Conservation (phyloP, 2,888 invertebrate species). For the Megastigmus dorsalis region DNA sequence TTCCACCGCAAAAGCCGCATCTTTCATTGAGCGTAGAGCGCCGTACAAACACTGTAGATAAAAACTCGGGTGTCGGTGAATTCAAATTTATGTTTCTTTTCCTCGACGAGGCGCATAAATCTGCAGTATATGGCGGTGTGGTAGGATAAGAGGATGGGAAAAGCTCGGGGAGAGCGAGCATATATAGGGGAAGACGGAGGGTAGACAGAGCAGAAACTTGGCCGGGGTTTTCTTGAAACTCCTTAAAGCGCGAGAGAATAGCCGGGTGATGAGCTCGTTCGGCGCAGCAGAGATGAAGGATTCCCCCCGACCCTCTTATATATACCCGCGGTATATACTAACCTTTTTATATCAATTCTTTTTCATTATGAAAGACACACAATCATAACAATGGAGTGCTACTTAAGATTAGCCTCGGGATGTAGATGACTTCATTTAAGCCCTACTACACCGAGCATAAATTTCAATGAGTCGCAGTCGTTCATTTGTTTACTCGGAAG, state of each 20-base stretch:
- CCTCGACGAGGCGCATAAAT: constrained; percentile 9
- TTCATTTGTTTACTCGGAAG: too few species aligned
- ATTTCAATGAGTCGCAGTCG: too few species aligned
- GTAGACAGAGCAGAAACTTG: not conserved
- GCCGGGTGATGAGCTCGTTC: constrained; percentile 7
- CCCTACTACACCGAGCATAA: too few species aligned
- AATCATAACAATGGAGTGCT: too few species aligned
- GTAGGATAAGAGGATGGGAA: not conserved
- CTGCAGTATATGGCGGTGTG: not conserved
- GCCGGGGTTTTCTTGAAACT: too few species aligned
- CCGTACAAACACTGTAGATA: too few species aligned
- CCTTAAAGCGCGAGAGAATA: not conserved
- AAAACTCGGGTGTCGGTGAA: too few species aligned
- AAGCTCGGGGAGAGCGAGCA: too few species aligned
- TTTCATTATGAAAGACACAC: not conserved
- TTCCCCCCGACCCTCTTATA: not conserved
- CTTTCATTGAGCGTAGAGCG: too few species aligned
- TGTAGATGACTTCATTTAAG: too few species aligned
- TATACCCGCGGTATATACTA: not conserved
- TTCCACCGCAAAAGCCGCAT: too few species aligned
- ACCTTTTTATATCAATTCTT: constrained; percentile 10
- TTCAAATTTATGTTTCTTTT: constrained; percentile 32
- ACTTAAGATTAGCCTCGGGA: too few species aligned
- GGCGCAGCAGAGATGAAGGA: not conserved
- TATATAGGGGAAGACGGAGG: not conserved